A percentile compares a stretch with the other conserved stretches of the same genome.
Conservation (phyloP, 2,797 vertebrate genomes). For the Pangasius djambal region DNA sequence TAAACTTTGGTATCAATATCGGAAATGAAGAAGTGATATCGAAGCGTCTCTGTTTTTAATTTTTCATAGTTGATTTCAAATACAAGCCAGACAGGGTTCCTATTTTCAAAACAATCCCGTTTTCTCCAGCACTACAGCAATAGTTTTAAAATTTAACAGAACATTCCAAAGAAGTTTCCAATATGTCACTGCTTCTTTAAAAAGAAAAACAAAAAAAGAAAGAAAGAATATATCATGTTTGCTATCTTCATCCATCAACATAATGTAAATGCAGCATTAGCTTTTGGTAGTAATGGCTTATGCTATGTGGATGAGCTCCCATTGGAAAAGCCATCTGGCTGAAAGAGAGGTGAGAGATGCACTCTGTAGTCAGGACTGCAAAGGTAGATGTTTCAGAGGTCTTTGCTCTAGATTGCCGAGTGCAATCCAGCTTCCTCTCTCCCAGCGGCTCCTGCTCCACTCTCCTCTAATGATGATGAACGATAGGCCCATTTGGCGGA, state of each 20-base stretch:
- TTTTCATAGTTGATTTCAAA: not conserved
- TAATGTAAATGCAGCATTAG: conserved; percentile 6
- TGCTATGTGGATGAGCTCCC: not conserved
- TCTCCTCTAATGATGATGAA: conserved; percentile 61
- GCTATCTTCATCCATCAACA: conserved; percentile 1
- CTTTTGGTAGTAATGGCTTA: not conserved
- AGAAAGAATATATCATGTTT: not conserved
- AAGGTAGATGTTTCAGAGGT: conserved; percentile 56
- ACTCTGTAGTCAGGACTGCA: not conserved
- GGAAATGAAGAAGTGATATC: not conserved
- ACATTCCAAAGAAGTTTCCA: not conserved
- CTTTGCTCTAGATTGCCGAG: conserved; percentile 50
- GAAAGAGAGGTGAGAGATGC: conserved; percentile 16
- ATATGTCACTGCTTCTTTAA: not conserved
- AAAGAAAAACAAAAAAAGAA: not conserved
- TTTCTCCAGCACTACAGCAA: not conserved
- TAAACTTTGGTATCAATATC: too few relatives aligned
- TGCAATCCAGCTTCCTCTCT: conserved; percentile 53
- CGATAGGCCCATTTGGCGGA: conserved; percentile 47
- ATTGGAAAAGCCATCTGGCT: conserved; percentile 5
- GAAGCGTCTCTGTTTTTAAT: not conserved
- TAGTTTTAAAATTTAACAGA: not conserved
- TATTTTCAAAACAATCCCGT: not conserved
- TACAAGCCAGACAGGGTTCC: not conserved
- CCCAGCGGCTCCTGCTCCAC: conserved; percentile 5